These are phyloP conservation scores for Cuniculus paca DNA, from an alignment of 2,797 vertebrate genomes.

Conservation along the genomic window DNA sequence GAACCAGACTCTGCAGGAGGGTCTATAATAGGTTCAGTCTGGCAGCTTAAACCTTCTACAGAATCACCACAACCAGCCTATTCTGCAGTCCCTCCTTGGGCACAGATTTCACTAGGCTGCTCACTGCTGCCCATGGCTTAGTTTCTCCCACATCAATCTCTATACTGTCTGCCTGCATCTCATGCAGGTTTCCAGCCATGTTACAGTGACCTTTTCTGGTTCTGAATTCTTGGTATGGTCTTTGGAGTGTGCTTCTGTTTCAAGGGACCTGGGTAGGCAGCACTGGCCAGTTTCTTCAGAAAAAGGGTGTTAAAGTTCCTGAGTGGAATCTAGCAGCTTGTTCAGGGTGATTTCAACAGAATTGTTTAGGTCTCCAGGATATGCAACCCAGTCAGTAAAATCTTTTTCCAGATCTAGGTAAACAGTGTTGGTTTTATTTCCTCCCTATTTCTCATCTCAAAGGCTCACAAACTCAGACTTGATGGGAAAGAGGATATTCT, in stretches of 20 bases:
- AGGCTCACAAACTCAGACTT: conserved; percentile 95
- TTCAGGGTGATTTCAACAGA: conserved; percentile 96
- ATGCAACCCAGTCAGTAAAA: conserved; percentile 95
- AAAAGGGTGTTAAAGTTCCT: conserved; percentile 95
- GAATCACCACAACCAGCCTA: conserved; percentile 94
- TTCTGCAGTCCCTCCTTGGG: conserved; percentile 94
- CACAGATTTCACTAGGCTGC: conserved; percentile 95
- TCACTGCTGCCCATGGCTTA: conserved; percentile 95
- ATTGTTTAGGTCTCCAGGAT: conserved; percentile 97
- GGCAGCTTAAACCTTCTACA: conserved; percentile 90
- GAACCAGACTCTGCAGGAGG: conserved; percentile 93
- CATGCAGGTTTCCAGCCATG: conserved; percentile 96
- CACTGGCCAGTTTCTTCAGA: conserved; percentile 92
- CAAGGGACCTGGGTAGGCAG: conserved; percentile 92
- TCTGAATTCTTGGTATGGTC: conserved; percentile 90
- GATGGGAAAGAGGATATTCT: conserved; percentile 95
- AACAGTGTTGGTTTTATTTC: conserved; percentile 94
- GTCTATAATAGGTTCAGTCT: conserved; percentile 94
- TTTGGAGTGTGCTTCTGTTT: conserved; percentile 93
- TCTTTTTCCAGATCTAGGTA: conserved; percentile 95
- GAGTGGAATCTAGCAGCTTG: conserved; percentile 96
- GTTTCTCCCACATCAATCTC: conserved; percentile 97
- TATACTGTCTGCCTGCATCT: conserved; percentile 96
- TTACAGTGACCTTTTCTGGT: conserved; percentile 92
- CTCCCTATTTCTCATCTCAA: conserved; percentile 96